Conservation (phyloP, 2,888 invertebrate genomes). For the Phaedon cochleariae region DNA sequence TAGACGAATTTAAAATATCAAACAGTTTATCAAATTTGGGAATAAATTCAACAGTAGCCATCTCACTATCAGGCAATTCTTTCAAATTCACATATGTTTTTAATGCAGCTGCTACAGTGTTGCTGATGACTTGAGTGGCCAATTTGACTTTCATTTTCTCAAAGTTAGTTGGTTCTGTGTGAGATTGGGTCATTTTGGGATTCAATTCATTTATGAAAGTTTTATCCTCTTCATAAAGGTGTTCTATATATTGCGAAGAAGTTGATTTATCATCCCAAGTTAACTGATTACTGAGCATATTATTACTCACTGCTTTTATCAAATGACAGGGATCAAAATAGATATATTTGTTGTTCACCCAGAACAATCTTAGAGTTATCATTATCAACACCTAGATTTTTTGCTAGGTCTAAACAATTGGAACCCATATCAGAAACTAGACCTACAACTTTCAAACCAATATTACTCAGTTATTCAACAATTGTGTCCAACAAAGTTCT, state of each 20-base stretch:
- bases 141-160: no score
- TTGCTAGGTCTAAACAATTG: no score
- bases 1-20: neutral
- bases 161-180: neutral
- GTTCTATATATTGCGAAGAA: slow-evolving; percentile 29
- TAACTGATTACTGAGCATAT: slow-evolving; percentile 27
- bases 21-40: slow-evolving; percentile 21
- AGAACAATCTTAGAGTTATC: neutral
- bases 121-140: no score
- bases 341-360: neutral
- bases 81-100: no score
- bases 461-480: no score
- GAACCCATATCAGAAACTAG: no score
- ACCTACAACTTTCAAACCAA: no score
- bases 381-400: neutral
- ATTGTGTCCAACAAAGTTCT: no score
- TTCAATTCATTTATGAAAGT: slow-evolving; percentile 15
- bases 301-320: slow-evolving; percentile 32
- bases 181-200: slow-evolving; percentile 35
- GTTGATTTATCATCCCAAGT: slow-evolving; percentile 16
- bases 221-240: slow-evolving; percentile 35
- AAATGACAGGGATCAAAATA: slow-evolving; percentile 1
- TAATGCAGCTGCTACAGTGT: no score
- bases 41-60: slow-evolving; percentile 26
- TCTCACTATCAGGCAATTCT: no score